These are phyloP conservation scores for Ptilorrhoa leucosticta DNA, from an alignment of 2,113 vertebrate species.

Conservation along the genomic window DNA sequence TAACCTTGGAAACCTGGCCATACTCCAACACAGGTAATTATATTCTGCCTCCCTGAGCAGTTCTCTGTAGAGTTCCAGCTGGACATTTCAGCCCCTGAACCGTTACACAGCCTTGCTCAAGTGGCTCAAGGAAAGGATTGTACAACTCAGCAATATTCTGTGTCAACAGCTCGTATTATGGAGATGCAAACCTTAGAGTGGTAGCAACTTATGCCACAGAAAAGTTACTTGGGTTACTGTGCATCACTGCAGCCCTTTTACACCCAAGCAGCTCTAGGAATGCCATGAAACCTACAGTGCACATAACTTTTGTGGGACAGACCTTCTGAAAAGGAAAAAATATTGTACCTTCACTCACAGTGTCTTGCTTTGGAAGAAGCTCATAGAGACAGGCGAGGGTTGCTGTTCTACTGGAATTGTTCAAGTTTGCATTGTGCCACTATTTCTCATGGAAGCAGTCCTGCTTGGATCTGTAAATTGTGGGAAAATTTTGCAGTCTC, in stretches of 20 bases:
- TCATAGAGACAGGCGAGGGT: not conserved
- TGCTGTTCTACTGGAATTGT: not conserved
- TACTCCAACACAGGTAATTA: not conserved
- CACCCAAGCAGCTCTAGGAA: not conserved
- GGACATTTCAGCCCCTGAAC: not conserved
- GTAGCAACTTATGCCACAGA: not conserved
- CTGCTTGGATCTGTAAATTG: not conserved
- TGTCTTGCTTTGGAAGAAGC: not conserved
- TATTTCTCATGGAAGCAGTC: not conserved
- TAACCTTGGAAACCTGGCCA: conserved; percentile 18
- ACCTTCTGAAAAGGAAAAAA: not conserved
- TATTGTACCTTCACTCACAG: not conserved
- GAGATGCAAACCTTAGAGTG: not conserved
- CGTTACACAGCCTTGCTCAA: not conserved
- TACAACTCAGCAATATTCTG: not conserved
- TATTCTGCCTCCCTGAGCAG: conserved; percentile 29
- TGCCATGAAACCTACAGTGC: not conserved
- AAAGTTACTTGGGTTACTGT: not conserved
- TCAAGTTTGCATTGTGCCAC: not conserved
- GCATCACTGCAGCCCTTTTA: not conserved
- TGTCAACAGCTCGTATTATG: accelerated
- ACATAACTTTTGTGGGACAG: not conserved
- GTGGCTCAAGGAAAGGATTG: not conserved
- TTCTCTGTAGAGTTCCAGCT: conserved; percentile 7
- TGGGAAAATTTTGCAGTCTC: not conserved